Evolutionary conservation across 2,797 vertebrate species (phyloP).

Genomic region (Malacoctenus gilli): DNA sequence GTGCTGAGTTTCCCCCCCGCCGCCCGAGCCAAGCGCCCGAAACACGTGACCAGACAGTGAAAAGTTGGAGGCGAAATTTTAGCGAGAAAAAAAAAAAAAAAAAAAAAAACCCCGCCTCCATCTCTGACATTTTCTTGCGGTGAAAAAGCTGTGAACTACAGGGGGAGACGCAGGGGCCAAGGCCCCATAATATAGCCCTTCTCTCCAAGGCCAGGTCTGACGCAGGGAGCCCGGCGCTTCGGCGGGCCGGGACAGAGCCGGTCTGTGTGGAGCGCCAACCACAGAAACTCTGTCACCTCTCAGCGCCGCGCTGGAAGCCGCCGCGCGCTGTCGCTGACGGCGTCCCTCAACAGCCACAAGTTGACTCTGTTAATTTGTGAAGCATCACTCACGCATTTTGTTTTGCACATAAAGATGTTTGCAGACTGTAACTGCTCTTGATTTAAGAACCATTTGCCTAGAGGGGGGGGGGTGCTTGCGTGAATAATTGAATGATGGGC

Average conservation of each 20-base stretch:
- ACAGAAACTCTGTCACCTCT: slow-evolving; percentile 78
- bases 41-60: slow-evolving; percentile 63
- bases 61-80: slow-evolving; percentile 55
- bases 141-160: slow-evolving; percentile 74
- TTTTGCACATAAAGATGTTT: slow-evolving; percentile 33
- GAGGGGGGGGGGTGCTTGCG: slow-evolving; percentile 4
- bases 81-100: too few relatives aligned
- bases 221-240: slow-evolving; percentile 68
- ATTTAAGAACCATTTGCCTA: slow-evolving; percentile 10
- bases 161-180: slow-evolving; percentile 66
- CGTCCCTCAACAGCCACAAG: slow-evolving; percentile 48
- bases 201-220: slow-evolving; percentile 77
- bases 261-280: slow-evolving; percentile 77
- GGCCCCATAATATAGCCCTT: slow-evolving; percentile 79
- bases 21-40: slow-evolving; percentile 56
- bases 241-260: slow-evolving; percentile 69
- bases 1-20: slow-evolving; percentile 60
- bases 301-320: slow-evolving; percentile 58
- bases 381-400: slow-evolving; percentile 44
- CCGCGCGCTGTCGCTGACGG: slow-evolving; percentile 50
- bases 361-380: slow-evolving; percentile 52
- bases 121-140: slow-evolving; percentile 65
- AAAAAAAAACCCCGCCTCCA: slow-evolving; percentile 51
- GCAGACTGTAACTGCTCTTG: slow-evolving; percentile 8
- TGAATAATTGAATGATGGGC: background rate